Percentiles rank a stretch among this genome's conserved stretches.
Conservation (phyloP, 2,797 vertebrate genomes). For the Sternotherus odoratus region DNA sequence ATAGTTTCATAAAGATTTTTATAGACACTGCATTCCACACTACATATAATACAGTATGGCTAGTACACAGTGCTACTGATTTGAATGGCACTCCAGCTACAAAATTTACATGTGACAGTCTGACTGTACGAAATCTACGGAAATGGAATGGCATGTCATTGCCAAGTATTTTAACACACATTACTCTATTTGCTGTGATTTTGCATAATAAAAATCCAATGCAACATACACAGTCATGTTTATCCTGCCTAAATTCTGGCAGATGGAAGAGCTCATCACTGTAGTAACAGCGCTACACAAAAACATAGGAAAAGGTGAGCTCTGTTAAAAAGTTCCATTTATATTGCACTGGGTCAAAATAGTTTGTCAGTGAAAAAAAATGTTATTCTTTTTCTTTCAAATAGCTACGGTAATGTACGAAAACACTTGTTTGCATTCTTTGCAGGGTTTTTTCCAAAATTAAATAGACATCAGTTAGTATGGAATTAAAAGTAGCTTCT, state of each 20-base stretch:
- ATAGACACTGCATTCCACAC: neutral
- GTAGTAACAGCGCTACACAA: neutral
- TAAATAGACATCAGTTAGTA: constrained; percentile 14
- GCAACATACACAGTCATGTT: neutral
- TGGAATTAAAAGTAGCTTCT: constrained; percentile 47
- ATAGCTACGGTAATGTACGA: neutral
- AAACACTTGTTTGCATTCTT: neutral
- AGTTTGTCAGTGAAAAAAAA: neutral
- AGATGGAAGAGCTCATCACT: neutral
- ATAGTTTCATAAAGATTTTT: neutral
- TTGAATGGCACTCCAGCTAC: neutral
- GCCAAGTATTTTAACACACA: neutral
- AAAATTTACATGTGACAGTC: neutral
- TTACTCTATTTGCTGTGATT: constrained; percentile 32
- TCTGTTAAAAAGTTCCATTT: neutral
- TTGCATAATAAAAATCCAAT: constrained; percentile 15
- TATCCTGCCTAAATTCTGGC: neutral
- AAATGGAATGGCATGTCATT: neutral
- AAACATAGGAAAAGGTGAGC: neutral
- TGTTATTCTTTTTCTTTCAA: neutral
- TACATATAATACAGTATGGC: neutral
- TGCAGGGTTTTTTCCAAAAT: constrained; percentile 13
- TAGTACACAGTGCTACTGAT: neutral
- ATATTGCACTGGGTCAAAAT: neutral
- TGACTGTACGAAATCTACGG: neutral